Base-by-base conservation (phyloP, 53 echinoderm and acorn worm species). In the Zoroaster sp. region DNA sequence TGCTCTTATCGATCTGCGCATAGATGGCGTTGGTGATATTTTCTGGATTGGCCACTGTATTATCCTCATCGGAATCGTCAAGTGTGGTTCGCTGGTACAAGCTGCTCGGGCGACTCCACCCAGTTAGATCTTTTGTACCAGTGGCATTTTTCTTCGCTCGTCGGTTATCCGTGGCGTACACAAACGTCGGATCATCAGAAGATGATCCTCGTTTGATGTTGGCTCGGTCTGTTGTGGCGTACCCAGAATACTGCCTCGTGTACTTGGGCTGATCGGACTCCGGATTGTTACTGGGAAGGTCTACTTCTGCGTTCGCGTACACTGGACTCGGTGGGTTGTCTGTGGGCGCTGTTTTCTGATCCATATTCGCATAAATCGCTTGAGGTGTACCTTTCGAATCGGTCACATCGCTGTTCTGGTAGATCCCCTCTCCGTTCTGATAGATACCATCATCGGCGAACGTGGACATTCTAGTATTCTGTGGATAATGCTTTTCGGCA, bases 31-130 rank as follows among this genome's bases (percentile, higher is more conserved):
- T n/a, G 3, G 52, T 39, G 18, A 85, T 69, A 1, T 69, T 35
- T 1, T 70, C 18, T 0, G 85, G 70, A 35, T 37, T 3, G 6
- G 70, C 25, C 0, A 1, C 32, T 1, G 46, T 85, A 70, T 85
- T 85, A 9, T 85, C 85, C 28, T 85, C 85, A 21, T 71, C 45
- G 1, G 85, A 35, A 5, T 49, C 71, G 14, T 35, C 23, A 2
- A 71, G 34, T 2, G 35, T 5, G 21, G 85, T 85, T 33, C 85
- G 72, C 85, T 85, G 85, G 85, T 85, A 85, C 49, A 85, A 36
- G 35, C 69, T 69, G n/a, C 85, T 85, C 0, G 85, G 85, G 4
- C 85, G 85, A 14, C 85, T 85, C 85, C 85, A 85, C 5, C 85
- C 85, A 0, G 69, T 47, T 13, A 85, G 51, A 13, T 85, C 85